Conservation (phyloP, 2,797 vertebrate species). For the Mycteria americana region DNA sequence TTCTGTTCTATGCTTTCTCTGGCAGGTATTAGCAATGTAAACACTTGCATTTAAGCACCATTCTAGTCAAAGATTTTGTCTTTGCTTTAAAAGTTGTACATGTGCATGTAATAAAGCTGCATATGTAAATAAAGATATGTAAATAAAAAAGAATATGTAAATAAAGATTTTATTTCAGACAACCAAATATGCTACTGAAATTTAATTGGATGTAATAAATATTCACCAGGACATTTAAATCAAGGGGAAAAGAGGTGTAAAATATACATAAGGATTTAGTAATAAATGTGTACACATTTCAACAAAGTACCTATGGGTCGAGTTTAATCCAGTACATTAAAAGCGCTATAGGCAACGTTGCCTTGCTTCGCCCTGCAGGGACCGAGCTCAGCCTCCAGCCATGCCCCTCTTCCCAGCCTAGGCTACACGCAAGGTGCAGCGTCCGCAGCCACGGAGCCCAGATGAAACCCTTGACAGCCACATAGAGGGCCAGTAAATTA, state of each 20-base stretch:
- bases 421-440: neutral
- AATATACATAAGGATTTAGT: neutral
- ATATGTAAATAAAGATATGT: neutral
- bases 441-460: neutral
- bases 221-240: slow-evolving; percentile 22
- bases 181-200: neutral
- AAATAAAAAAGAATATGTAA: slow-evolving; percentile 19
- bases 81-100: neutral
- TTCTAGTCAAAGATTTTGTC: neutral
- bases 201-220: slow-evolving; percentile 31
- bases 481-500: neutral
- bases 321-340: neutral
- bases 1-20: neutral
- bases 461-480: neutral
- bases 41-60: neutral
- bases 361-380: neutral
- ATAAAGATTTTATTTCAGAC: slow-evolving; percentile 15
- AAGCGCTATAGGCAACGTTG: accelerated
- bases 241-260: neutral
- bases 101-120: neutral
- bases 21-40: neutral
- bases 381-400: neutral
- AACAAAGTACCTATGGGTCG: neutral
- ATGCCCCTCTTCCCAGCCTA: neutral
- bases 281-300: neutral